A percentile compares a stretch with the other conserved stretches of the same genome.
phyloP scores from a whole-genome alignment of 2,797 vertebrate genomes.

The Pseudocheirus occidentalis region DNA sequence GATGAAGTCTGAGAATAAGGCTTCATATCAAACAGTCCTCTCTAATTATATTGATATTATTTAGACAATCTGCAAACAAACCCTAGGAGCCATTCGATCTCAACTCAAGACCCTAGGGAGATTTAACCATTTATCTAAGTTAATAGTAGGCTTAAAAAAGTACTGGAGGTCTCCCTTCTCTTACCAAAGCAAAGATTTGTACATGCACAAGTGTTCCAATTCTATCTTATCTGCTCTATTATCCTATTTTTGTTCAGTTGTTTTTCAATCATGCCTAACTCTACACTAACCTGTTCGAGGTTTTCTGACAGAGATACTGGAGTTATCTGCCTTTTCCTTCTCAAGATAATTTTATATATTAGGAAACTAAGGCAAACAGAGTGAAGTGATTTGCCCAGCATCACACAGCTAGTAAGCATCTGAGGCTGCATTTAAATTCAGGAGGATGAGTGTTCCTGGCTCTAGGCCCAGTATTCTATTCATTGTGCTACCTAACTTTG shows the following conservation, averaged over 20 bases:
- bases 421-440: neutral
- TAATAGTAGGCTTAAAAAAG: conserved; percentile 18
- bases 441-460: neutral
- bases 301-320: neutral
- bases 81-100: neutral
- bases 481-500: neutral
- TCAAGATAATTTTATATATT: neutral
- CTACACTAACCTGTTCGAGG: neutral
- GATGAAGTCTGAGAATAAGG: conserved; percentile 14
- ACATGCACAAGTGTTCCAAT: neutral
- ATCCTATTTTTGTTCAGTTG: neutral
- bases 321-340: neutral
- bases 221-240: neutral
- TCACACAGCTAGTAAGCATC: neutral
- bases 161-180: neutral
- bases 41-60: neutral
- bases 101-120: conserved; percentile 15
- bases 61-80: neutral
- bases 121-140: conserved; percentile 23
- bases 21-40: neutral
- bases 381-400: neutral
- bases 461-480: neutral
- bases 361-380: neutral
- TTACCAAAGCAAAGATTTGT: neutral
- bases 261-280: neutral